Evolutionary conservation across 1,140 invertebrate genomes (phyloP).

Genomic region (Sarcophaga bullata): DNA sequence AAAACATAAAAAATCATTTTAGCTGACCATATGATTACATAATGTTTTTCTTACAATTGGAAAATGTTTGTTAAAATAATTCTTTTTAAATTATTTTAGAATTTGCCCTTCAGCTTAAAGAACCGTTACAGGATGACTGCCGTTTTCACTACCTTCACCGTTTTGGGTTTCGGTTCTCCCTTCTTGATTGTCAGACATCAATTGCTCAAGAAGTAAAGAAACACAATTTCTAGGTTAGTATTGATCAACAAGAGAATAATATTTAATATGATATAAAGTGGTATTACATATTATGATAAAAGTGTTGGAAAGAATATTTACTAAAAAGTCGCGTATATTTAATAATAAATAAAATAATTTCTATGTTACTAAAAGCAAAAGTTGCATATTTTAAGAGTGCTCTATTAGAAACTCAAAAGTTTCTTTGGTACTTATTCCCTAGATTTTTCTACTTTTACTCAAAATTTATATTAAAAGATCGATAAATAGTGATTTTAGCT

Average conservation of each 20-base stretch:
- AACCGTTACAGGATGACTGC: conserved; percentile 78
- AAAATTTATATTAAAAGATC: too few relatives aligned
- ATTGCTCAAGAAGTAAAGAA: conserved; percentile 75
- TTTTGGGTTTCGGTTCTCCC: conserved; percentile 77
- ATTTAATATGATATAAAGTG: too few relatives aligned
- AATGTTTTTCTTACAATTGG: conserved; percentile 53
- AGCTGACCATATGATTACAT: conserved; percentile 65
- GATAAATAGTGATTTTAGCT: too few relatives aligned
- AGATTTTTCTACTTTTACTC: too few relatives aligned
- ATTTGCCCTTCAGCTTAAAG: conserved; percentile 77
- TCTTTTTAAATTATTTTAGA: conserved; percentile 69
- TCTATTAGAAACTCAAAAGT: too few relatives aligned
- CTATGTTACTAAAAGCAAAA: too few relatives aligned
- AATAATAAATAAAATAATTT: too few relatives aligned
- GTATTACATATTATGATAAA: too few relatives aligned
- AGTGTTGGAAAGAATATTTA: too few relatives aligned
- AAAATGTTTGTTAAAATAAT: conserved; percentile 34
- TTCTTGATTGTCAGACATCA: conserved; percentile 83
- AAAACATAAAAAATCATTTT: background rate
- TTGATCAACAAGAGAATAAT: background rate
- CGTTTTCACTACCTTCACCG: conserved; percentile 76
- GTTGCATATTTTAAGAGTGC: too few relatives aligned
- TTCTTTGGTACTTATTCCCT: too few relatives aligned
- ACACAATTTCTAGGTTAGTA: conserved; percentile 33
- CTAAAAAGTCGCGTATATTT: too few relatives aligned